Base-by-base conservation (phyloP, 2,797 vertebrate species). In the Microctenopoma stevenorrisi region DNA sequence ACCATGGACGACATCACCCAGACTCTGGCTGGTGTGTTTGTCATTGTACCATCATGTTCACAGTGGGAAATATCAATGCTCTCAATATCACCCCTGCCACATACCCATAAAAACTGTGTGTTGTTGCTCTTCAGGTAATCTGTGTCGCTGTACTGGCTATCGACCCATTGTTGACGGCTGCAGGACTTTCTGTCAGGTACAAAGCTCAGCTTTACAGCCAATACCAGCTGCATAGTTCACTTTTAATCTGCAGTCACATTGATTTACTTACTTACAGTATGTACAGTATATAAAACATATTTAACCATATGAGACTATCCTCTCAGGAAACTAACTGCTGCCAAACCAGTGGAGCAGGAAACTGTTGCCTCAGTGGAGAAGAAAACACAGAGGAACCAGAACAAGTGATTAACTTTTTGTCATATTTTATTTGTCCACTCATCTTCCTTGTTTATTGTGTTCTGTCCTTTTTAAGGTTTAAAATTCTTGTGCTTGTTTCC, bases 141-240 rank as follows among this genome's bases (percentile, higher is more conserved):
- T 95, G 72, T 95, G 94, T 61, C 90, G 94, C 2, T 94, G 94
- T 7, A 95, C 94, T 0, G 94, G 94, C 8, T 94, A 94, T 68
- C 90, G 93, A 1, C 90, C 93, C 22, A 94, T 95, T 8, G 15
- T 94, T 1, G 93, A 95, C 4, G 92, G 91, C 73, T 94, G 74
- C 78, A 88, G 83, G 70, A 93, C 93, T 1, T 94, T 95, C 78
- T 93, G 93, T 83, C 83, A 89, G 91, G 93, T 94, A 59, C 38
- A 37, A 35, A 62, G 35, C 22, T 71, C 22, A 15, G 14, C 43
- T 6, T 10, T 47, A 3, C 4, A 38, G 9, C 16, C 16, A 38
- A 4, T 0, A 14, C 5, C 5, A 4, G 16, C 28, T 47, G 44
- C 9, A 18, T 14, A 12, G 44, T 33, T 42, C 22, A 22, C 1